Conservation (phyloP, 2,888 invertebrate genomes). For the Hofmannophila pseudospretella region DNA sequence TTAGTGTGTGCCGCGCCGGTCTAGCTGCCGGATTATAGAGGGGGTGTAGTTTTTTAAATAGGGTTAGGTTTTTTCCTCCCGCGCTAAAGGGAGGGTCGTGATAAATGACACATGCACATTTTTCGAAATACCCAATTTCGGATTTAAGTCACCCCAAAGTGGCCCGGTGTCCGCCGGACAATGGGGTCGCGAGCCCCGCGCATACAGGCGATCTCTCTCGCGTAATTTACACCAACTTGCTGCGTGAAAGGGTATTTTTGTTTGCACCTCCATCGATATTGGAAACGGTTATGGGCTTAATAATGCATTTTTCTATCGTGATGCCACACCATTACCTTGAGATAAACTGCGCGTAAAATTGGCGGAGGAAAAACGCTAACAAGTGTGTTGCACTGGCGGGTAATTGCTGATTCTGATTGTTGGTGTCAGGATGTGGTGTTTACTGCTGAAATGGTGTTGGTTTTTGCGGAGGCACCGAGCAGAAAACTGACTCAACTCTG, state of each 20-base stretch:
- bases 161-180: conserved; percentile 64
- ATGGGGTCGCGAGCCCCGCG: conserved; percentile 40
- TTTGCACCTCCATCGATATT: conserved; percentile 45
- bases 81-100: conserved; percentile 60
- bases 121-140: conserved; percentile 80
- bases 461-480: conserved; percentile 12
- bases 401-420: conserved; percentile 31
- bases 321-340: conserved; percentile 46
- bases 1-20: conserved; percentile 64
- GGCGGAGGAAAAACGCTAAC: conserved; percentile 48
- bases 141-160: conserved; percentile 80
- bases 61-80: conserved; percentile 70
- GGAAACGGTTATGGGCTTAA: conserved; percentile 61
- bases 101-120: conserved; percentile 80
- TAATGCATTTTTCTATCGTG: conserved; percentile 66
- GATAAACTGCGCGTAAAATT: conserved; percentile 64
- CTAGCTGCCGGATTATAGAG: conserved; percentile 62
- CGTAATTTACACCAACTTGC: conserved; percentile 62
- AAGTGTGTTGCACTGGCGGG: conserved; percentile 36
- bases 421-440: conserved; percentile 14
- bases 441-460: neutral
- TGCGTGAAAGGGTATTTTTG: conserved; percentile 46
- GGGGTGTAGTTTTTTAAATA: conserved; percentile 73
- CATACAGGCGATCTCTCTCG: conserved; percentile 38
- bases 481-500: conserved; percentile 1